These are phyloP conservation scores for Danio choprae DNA, from an alignment of 2,797 vertebrate species.

Conservation along the genomic window DNA sequence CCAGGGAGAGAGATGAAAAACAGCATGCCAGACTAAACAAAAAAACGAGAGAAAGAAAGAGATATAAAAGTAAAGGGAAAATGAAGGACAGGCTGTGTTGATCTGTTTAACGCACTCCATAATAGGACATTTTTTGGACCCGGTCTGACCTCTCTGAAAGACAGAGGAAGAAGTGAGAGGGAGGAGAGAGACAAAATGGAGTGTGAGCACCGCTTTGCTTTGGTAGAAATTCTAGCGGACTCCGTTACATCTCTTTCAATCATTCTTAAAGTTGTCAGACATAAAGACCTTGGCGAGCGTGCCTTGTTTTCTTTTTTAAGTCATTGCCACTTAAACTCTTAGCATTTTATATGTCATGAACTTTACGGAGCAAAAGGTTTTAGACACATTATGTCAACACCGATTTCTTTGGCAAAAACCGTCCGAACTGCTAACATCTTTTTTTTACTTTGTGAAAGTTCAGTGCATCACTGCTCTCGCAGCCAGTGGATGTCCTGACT, in stretches of 20 bases:
- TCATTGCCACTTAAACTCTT: conserved; percentile 43
- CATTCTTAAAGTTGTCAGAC: conserved; percentile 44
- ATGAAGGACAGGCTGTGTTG: conserved; percentile 36
- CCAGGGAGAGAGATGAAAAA: conserved; percentile 59
- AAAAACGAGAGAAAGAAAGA: conserved; percentile 44
- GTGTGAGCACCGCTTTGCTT: conserved; percentile 36
- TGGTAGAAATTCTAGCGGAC: conserved; percentile 22
- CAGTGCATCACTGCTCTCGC: conserved; percentile 20
- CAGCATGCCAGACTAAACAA: conserved; percentile 57
- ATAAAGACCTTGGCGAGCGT: conserved; percentile 34
- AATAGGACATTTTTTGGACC: conserved; percentile 46
- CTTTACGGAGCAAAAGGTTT: conserved; percentile 22
- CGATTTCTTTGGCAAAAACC: conserved; percentile 28
- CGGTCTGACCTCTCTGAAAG: conserved; percentile 39
- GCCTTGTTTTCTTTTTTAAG: conserved; percentile 42
- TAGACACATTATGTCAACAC: conserved; percentile 32
- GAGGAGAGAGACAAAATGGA: conserved; percentile 49
- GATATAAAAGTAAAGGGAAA: conserved; percentile 28
- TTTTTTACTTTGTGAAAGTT: conserved; percentile 6
- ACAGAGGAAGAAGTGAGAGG: conserved; percentile 52
- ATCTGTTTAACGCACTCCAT: conserved; percentile 41
- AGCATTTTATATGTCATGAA: conserved; percentile 41
- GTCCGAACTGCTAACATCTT: not conserved
- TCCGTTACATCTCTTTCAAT: conserved; percentile 30
- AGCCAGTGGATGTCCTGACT: conserved; percentile 22